Conservation (phyloP, 2,113 vertebrate species). For the Cynocephalus volans region DNA sequence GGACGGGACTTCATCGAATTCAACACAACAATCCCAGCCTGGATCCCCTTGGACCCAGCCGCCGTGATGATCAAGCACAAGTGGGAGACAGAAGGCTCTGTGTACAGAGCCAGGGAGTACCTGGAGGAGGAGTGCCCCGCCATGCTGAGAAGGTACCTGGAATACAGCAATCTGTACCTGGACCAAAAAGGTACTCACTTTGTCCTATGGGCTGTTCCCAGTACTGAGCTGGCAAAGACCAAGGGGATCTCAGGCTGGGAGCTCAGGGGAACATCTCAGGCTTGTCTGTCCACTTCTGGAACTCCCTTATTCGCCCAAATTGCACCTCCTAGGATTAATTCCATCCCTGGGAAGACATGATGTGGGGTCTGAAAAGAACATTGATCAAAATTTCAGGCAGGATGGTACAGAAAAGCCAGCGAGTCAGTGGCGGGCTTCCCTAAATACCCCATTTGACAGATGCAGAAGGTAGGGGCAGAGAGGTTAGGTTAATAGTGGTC, state of each 20-base stretch:
- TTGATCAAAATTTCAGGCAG: background rate
- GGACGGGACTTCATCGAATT: constrained; percentile 74
- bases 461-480: background rate
- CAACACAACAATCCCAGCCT: constrained; percentile 69
- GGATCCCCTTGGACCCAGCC: constrained; percentile 61
- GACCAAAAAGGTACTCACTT: constrained; percentile 54
- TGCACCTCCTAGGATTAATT: background rate
- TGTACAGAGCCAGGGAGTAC: constrained; percentile 46
- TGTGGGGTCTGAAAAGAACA: background rate
- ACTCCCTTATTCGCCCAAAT: background rate
- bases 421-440: background rate
- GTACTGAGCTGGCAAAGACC: background rate
- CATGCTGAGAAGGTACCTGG: constrained; percentile 57
- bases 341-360: background rate
- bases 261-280: background rate
- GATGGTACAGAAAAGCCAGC: background rate
- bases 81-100: constrained; percentile 70
- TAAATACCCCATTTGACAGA: background rate
- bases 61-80: constrained; percentile 64
- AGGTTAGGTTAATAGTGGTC: background rate
- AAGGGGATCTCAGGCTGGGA: background rate
- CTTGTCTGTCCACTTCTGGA: background rate
- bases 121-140: constrained; percentile 69
- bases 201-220: background rate
- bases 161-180: background rate